These are phyloP conservation scores for Beroe forskalii DNA, from an alignment of 37 sponge, comb jelly and placozoan species.

Conservation along the genomic window DNA sequence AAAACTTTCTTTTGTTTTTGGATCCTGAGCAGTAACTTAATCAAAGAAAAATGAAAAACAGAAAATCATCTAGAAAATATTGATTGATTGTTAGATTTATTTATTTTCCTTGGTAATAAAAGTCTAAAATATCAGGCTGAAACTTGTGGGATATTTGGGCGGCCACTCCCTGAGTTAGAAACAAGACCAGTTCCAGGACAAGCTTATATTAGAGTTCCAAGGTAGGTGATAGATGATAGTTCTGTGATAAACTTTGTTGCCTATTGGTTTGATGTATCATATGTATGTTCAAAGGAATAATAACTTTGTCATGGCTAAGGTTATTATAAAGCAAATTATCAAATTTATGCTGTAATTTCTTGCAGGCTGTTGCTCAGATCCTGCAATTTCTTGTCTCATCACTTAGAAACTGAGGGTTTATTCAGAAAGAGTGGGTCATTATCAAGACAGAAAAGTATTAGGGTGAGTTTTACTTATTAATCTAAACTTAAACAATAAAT, in stretches of 20 bases:
- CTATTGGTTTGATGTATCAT: neutral
- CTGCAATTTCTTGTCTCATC: conserved; percentile 50
- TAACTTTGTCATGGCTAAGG: too few relatives aligned
- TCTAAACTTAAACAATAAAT: too few relatives aligned
- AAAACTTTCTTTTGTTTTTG: neutral
- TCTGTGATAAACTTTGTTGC: neutral
- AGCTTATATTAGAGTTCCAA: conserved; percentile 24
- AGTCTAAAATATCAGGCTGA: too few relatives aligned
- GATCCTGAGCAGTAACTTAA: neutral
- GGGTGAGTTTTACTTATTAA: conserved; percentile 22
- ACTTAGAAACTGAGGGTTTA: neutral
- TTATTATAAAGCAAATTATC: too few relatives aligned
- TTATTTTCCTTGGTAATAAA: too few relatives aligned
- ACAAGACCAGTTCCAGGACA: conserved; percentile 53
- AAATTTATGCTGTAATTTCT: too few relatives aligned
- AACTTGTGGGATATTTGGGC: conserved; percentile 17
- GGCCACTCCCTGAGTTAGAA: conserved; percentile 24
- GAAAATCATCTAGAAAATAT: neutral
- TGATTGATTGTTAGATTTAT: neutral
- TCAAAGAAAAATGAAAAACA: neutral
- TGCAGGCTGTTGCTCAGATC: conserved; percentile 19
- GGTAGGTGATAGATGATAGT: too few relatives aligned
- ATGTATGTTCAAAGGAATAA: too few relatives aligned
- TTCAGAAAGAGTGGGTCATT: conserved; percentile 60
- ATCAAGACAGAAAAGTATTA: conserved; percentile 22